Conservation (phyloP, 2,888 invertebrate species). For the Troglohyphantes excavatus region DNA sequence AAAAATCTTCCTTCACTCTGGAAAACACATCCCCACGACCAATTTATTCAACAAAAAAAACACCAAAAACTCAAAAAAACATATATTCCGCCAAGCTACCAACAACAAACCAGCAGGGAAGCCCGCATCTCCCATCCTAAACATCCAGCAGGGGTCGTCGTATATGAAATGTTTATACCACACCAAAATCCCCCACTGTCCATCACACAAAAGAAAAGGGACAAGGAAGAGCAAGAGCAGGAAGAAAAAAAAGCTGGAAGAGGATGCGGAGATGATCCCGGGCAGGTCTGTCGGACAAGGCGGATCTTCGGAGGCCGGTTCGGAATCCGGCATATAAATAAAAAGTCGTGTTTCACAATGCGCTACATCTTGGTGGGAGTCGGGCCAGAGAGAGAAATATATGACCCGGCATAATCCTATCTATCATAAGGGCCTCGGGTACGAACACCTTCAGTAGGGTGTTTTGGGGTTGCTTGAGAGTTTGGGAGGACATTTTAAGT, state of each 20-base stretch:
- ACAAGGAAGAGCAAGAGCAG: background rate
- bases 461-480: background rate
- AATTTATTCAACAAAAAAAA: background rate
- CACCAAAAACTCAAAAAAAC: slow-evolving; percentile 4
- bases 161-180: slow-evolving; percentile 72
- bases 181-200: slow-evolving; percentile 73
- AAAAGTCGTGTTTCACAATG: slow-evolving; percentile 78
- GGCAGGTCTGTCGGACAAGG: slow-evolving; percentile 61
- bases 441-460: slow-evolving; percentile 51
- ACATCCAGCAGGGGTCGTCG: background rate
- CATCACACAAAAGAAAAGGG: slow-evolving; percentile 61
- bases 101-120: slow-evolving; percentile 60
- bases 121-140: no score
- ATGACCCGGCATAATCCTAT: slow-evolving; percentile 75
- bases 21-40: background rate
- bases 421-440: slow-evolving; percentile 71
- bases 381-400: slow-evolving; percentile 52
- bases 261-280: slow-evolving; percentile 50
- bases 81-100: background rate
- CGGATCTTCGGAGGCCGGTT: slow-evolving; percentile 43
- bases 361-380: slow-evolving; percentile 73
- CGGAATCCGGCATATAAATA: slow-evolving; percentile 76
- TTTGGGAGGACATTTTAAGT: background rate
- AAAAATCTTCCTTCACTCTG: background rate
- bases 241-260: no score